Percentiles rank a stretch among this genome's conserved stretches.
phyloP scores from a whole-genome alignment of 2,113 vertebrate genomes.

The Eclectus roratus region DNA sequence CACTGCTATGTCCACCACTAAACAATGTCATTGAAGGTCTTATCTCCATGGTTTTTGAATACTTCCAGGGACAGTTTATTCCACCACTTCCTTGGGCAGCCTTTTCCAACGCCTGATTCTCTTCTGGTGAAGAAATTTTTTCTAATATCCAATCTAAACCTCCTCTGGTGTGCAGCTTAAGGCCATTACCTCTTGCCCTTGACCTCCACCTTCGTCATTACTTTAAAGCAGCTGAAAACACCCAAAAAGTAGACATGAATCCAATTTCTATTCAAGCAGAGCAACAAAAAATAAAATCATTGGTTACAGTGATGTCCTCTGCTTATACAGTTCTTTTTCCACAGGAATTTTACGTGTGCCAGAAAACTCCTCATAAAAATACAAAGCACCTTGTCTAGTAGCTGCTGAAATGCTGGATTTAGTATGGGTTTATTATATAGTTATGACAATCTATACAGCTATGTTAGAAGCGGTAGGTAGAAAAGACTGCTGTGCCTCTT shows the following conservation, averaged over 20 bases:
- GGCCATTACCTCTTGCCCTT: neutral
- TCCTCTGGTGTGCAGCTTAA: neutral
- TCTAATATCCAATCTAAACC: neutral
- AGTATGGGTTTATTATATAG: neutral
- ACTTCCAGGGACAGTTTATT: neutral
- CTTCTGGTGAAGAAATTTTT: neutral
- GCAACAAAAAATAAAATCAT: neutral
- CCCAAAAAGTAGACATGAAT: neutral
- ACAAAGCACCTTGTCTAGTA: neutral
- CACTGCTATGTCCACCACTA: neutral
- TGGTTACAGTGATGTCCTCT: neutral
- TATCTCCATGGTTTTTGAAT: neutral
- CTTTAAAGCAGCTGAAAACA: neutral
- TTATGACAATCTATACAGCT: neutral
- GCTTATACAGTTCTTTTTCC: neutral
- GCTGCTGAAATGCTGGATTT: neutral
- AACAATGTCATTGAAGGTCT: neutral
- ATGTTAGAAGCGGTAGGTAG: neutral
- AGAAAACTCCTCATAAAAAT: neutral
- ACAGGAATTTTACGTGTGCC: neutral
- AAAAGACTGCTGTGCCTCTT: neutral
- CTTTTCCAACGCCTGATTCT: neutral
- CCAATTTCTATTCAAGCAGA: neutral
- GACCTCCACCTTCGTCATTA: neutral
- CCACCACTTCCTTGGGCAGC: neutral